Base-by-base conservation (phyloP, 2,888 invertebrate genomes). In the Onchidella celtica region DNA sequence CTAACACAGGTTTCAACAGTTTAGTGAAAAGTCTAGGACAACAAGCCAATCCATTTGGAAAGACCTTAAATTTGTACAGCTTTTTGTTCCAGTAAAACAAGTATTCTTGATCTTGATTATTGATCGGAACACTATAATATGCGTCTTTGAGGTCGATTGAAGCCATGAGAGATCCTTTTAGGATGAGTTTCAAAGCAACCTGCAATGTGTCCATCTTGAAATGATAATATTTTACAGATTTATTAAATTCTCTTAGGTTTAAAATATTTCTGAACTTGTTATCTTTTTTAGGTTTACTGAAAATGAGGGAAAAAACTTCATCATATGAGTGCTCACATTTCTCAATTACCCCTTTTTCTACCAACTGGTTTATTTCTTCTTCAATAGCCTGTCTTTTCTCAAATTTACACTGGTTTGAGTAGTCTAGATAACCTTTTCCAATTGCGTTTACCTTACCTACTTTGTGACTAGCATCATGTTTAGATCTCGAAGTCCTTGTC, bases 181-280 rank as follows among this genome's bases (percentile, higher is more conserved):
- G 69, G 14, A 81, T 77, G 14, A 81, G 47, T n/a, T 36, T n/a
- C 11, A 83, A 24, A 1, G 47, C 80, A 55, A 27, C 57, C 57
- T 65, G 29, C 21, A 83, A 61, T 21, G 80, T 70, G 17, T 83
- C 79, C 83, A 83, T 81, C 29, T 83, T 83, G 57, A 83, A 83
- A 47, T 83, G 75, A n/a, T 59, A 40, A 24, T 76, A 75, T 47
- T 80, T 4, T 11, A 83, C 72, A 57, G 32, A 36, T 38, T 55
- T 2, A 59, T 83, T 83, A 11, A 83, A 34, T 3, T 59, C n/a
- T 4, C 29, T 78, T 81, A 40, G 78, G 70, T 74, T 83, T 81
- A 36, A 83, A 38, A 59, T 78, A 81, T 32, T 81, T 38, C 55
- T 69, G 17, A 6, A 63, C 36, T 14, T 68, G 68, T 21, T 74